These are phyloP conservation scores for Papilio machaon DNA, from an alignment of 1,140 invertebrate species.

Conservation along the genomic window DNA sequence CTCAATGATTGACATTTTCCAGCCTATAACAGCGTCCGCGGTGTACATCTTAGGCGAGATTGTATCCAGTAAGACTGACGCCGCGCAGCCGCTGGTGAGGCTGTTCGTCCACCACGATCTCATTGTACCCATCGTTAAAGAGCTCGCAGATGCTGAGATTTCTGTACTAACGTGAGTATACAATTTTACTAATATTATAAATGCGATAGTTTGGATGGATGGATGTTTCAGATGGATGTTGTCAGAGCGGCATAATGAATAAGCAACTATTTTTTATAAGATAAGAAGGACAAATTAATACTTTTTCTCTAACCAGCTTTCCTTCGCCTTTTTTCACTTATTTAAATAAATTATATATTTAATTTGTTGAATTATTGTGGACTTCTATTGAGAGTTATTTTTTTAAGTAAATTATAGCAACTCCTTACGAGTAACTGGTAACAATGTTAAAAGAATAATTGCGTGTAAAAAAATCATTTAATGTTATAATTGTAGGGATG, in stretches of 20 bases:
- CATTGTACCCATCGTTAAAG: constrained; percentile 91
- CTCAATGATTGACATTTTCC: constrained; percentile 45
- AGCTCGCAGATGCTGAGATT: constrained; percentile 92
- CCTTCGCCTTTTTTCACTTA: neutral
- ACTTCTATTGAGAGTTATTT: too few species aligned
- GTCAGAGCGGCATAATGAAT: too few species aligned
- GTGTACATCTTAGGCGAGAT: constrained; percentile 94
- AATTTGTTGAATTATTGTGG: too few species aligned
- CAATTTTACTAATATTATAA: neutral
- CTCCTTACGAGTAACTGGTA: too few species aligned
- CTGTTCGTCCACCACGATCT: constrained; percentile 92
- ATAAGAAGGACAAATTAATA: too few species aligned
- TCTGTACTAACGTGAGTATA: constrained; percentile 91
- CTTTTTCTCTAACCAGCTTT: neutral
- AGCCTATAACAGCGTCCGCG: constrained; percentile 92
- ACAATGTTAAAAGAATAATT: too few species aligned
- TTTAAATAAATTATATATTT: neutral
- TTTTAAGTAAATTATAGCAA: too few species aligned
- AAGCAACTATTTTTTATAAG: too few species aligned
- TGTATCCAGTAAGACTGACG: constrained; percentile 91
- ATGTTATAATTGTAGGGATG: constrained; percentile 84
- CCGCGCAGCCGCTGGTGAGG: constrained; percentile 92
- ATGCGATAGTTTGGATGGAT: too few species aligned
- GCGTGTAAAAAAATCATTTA: too few species aligned
- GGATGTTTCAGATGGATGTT: too few species aligned